Evolutionary conservation across 2,888 invertebrate genomes (phyloP), one percentile per base, ranked within the genome.

Genomic region (Cataglyphis rosenhaueri): DNA sequence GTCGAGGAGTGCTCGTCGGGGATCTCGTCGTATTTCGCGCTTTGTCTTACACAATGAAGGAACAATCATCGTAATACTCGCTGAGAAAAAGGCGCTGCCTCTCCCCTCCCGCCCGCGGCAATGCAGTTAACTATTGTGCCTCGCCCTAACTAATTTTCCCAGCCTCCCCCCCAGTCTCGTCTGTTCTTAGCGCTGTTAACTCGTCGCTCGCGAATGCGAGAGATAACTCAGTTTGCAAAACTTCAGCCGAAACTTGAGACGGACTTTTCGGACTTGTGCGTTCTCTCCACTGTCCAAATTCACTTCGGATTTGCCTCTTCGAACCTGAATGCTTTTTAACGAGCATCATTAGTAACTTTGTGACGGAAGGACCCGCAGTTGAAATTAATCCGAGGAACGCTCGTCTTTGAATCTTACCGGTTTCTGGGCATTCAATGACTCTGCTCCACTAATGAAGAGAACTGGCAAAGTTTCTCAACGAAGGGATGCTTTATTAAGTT

Each of bases 301-400:
- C 62, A 21, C 38, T 29, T 41, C 62, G 62, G 62, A 62, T 52
- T 59, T 29, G 41, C 52, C 57, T 59, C 52, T 74, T 41, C 29
- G 81, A 12, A 62, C 41, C 18, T 74, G 74, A 81, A 81, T 81
- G 64, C 62, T 62, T 81, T 74, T 81, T 81, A 81, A 81, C 81
- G 81, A 81, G 81, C 52, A 38, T 74, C 74, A 74, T 74, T 75
- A 81, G 75, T 64, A 81, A 81, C 62, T 81, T 74, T 18, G 62
- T 59, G 44, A 66, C 70, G 44, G 70, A 44, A 25, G 35, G 48
- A 55, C 29, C 75, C 55, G 71, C 71, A 71, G 44, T 35, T n/a
- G 38, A 41, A 81, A 74, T 81, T 81, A 81, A 75, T 75, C 57
- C 74, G 48, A 32, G 35, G 38, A 35, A 25, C 29, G 32, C 35